Percentiles rank a stretch among this genome's conserved stretches.
phyloP scores from a whole-genome alignment of 1,140 invertebrate species.

The Yoshiicerus persimilis region DNA sequence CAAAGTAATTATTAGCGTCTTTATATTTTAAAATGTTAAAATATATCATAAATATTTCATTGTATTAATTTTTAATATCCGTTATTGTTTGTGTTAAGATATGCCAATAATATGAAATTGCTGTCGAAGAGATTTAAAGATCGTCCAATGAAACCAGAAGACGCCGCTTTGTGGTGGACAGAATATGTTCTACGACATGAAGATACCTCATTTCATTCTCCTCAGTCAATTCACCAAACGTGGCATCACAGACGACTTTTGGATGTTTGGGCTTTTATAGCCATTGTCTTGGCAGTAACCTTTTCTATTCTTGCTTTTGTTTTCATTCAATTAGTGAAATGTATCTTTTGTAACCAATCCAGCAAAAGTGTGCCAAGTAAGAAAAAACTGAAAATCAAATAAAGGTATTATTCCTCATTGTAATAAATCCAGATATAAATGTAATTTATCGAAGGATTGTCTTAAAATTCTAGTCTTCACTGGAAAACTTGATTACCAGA shows the following conservation, averaged over 20 bases:
- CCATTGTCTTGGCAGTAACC: neutral
- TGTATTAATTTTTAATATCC: too few relatives aligned
- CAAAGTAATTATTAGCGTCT: neutral
- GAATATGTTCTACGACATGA: too few relatives aligned
- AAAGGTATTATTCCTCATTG: too few relatives aligned
- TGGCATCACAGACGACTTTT: conserved; percentile 20
- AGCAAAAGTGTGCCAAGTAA: neutral
- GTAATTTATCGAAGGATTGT: too few relatives aligned
- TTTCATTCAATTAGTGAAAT: neutral
- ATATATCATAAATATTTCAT: conserved; percentile 21
- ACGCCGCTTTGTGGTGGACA: conserved; percentile 38
- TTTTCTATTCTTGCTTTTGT: neutral
- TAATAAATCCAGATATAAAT: too few relatives aligned
- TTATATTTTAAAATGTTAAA: neutral
- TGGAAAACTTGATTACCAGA: too few relatives aligned
- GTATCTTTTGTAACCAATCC: neutral
- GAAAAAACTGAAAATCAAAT: neutral
- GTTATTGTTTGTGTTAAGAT: too few relatives aligned
- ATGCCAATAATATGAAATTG: conserved; percentile 24
- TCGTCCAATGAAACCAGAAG: conserved; percentile 7
- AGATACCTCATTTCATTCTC: neutral
- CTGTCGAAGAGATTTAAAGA: too few relatives aligned
- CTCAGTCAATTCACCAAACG: neutral
- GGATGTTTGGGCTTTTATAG: conserved; percentile 35
- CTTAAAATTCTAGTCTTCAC: too few relatives aligned